Evolutionary conservation across 2,113 vertebrate genomes (phyloP).

Genomic region (Brachirus orientalis): DNA sequence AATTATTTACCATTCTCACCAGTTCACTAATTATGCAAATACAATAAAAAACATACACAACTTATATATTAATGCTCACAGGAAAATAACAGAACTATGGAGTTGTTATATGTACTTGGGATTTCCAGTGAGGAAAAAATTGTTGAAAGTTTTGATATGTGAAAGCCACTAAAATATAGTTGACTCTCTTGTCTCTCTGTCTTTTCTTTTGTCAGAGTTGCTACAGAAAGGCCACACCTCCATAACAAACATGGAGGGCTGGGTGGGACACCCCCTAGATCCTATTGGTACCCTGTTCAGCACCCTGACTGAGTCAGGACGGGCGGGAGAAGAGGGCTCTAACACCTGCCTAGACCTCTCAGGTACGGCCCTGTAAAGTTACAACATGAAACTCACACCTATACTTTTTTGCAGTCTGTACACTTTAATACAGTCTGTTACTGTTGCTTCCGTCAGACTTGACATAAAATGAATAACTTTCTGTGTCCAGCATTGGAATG

Average conservation of each 20-base stretch:
- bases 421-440: no score
- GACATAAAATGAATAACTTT: neutral
- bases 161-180: no score
- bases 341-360: slow-evolving; percentile 87
- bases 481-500: neutral
- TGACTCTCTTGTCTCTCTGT: neutral
- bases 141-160: no score
- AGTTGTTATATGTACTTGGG: no score
- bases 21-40: neutral
- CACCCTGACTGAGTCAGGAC: slow-evolving; percentile 94
- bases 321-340: slow-evolving; percentile 86
- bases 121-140: no score
- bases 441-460: no score
- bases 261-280: slow-evolving; percentile 97
- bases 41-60: no score
- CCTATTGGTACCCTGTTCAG: slow-evolving; percentile 96
- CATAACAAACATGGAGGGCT: slow-evolving; percentile 95
- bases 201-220: slow-evolving; percentile 81
- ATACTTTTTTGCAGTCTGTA: no score
- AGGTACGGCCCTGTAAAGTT: slow-evolving; percentile 77
- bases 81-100: no score
- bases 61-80: no score
- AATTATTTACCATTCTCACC: neutral
- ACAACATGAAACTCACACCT: neutral
- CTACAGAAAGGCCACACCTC: slow-evolving; percentile 94